Percentiles rank a stretch among this genome's conserved stretches.
Evolutionary conservation across 2,888 invertebrate genomes (phyloP).

Genomic region (Sinelater perroti): DNA sequence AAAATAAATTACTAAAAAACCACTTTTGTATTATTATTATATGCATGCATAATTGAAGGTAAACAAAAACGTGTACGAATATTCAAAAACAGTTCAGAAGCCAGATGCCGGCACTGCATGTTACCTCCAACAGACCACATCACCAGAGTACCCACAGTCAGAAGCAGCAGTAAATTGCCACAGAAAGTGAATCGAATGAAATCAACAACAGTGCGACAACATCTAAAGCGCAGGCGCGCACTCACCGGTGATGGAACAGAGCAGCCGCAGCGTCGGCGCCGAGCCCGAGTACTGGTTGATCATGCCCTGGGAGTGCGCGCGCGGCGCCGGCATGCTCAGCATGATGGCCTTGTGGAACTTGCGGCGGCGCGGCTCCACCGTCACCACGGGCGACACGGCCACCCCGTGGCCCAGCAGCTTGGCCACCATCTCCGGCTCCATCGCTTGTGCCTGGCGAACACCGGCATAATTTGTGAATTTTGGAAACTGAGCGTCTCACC

Average conservation of each 20-base stretch:
- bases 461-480: background rate
- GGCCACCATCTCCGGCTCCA: constrained; percentile 82
- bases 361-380: constrained; percentile 95
- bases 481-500: constrained; percentile 59
- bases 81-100: no score
- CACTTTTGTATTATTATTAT: no score
- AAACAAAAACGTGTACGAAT: no score
- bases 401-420: constrained; percentile 95
- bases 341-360: constrained; percentile 99
- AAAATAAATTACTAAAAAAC: no score
- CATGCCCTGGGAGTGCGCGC: constrained; percentile 72
- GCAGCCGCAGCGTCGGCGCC: constrained; percentile 85
- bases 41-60: no score
- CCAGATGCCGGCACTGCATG: no score
- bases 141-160: no score
- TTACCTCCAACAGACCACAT: no score
- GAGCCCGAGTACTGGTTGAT: constrained; percentile 84
- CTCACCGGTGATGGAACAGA: constrained; percentile 93
- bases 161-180: no score
- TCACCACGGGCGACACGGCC: constrained; percentile 96
- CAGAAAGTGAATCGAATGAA: no score
- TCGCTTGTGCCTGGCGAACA: constrained; percentile 82
- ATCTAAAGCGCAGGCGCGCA: no score
- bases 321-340: constrained; percentile 90
- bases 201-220: no score